Percentiles rank a stretch among this genome's conserved stretches.
These are phyloP conservation scores for Atta texana DNA, from an alignment of 1,140 invertebrate species.

Conservation along the genomic window DNA sequence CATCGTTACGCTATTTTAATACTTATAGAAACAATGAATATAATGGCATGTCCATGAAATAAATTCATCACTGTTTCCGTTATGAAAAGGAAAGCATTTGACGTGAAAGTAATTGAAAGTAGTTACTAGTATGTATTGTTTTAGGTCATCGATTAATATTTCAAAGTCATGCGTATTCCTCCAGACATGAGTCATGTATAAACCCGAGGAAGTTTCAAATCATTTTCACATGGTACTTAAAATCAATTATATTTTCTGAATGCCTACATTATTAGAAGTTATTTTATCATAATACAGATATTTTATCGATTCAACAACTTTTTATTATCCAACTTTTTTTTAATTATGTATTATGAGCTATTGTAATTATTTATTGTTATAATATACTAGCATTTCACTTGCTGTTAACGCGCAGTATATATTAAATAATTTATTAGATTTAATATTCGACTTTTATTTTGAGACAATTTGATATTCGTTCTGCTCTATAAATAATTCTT, in stretches of 20 bases:
- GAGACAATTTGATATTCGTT: neutral
- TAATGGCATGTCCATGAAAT: neutral
- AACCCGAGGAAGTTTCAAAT: neutral
- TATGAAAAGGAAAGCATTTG: slow-evolving; percentile 49
- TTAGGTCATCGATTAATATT: slow-evolving; percentile 43
- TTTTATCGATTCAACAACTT: neutral
- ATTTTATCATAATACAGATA: too few species aligned
- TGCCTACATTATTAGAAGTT: neutral
- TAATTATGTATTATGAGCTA: neutral
- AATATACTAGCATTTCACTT: neutral
- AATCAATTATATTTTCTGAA: neutral
- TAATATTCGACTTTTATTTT: slow-evolving; percentile 6
- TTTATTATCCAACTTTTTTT: slow-evolving; percentile 2
- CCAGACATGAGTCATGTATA: slow-evolving; percentile 5
- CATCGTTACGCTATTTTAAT: slow-evolving; percentile 18
- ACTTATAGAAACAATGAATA: neutral
- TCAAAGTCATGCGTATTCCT: slow-evolving; percentile 8
- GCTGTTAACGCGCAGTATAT: neutral
- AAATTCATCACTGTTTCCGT: slow-evolving; percentile 30
- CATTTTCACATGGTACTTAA: neutral
- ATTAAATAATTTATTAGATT: slow-evolving; percentile 4
- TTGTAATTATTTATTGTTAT: slow-evolving; percentile 7
- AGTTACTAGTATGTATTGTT: slow-evolving; percentile 30
- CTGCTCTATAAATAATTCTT: neutral
- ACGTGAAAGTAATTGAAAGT: slow-evolving; percentile 63